Evolutionary conservation across 2,888 invertebrate genomes (phyloP), one percentile per base, ranked within the genome.

Genomic region (Lapara coniferarum): DNA sequence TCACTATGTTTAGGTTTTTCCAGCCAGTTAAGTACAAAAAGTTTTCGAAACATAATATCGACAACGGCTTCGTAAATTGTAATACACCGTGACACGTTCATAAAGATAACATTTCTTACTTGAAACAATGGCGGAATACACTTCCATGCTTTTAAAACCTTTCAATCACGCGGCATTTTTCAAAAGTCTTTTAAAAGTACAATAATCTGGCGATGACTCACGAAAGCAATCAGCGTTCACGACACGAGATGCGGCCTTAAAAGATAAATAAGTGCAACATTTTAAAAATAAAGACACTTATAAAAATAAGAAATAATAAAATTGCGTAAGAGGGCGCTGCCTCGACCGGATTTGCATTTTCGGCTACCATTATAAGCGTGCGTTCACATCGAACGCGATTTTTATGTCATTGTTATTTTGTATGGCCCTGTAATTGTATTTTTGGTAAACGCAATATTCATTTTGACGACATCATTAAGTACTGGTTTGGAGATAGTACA

Each of bases 201-300:
- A 87, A 88, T 89, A 68, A 90, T 90, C 89, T 85, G 75, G 74
- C 72, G 74, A 77, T 80, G 77, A 80, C 89, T 88, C 91, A 91
- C 90, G 91, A 89, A 90, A 78, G 84, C 90, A 90, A 91, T 91
- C 91, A 90, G 79, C 78, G 80, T 52, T 56, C 69, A 69, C 66
- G 66, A 66, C 69, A 69, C 69, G 69, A 69, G 66, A 69, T 56
- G 69, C 74, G 71, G 68, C 72, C 71, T 68, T 69, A 72, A 72
- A 75, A 76, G 73, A 79, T 79, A 78, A 76, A 79, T 76, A 78
- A 77, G 75, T 70, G 70, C 71, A 63, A 74, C 70, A 70, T 70
- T 74, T 72, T 72, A 75, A 77, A 71, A 77, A 78, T 75, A 75
- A 75, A 72, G 74, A 73, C 70, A 74, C 73, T 71, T 70, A 73